Conservation (phyloP, 2,797 vertebrate genomes). For the Craterocephalus amniculus region DNA sequence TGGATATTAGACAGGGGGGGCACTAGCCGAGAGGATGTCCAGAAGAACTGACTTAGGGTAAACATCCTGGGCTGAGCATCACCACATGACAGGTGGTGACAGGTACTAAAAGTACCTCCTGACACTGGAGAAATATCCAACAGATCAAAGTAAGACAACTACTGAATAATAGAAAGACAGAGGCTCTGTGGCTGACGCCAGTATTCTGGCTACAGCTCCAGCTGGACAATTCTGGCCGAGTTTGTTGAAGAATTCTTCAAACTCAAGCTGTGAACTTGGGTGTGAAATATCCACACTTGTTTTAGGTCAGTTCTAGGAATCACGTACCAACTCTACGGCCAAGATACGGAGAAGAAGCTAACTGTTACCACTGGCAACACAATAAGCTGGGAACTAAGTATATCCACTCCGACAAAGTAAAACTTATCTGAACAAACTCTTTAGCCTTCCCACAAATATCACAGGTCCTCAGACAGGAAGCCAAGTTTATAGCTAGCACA, state of each 20-base stretch:
- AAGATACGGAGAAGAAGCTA: neutral
- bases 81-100: neutral
- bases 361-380: neutral
- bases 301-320: too few species aligned
- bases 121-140: neutral
- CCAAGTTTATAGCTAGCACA: too few species aligned
- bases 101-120: neutral
- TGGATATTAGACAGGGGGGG: too few species aligned
- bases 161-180: neutral
- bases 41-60: too few species aligned
- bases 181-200: neutral
- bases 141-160: neutral
- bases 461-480: too few species aligned
- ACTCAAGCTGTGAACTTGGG: neutral
- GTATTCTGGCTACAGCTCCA: neutral
- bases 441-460: too few species aligned
- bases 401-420: neutral
- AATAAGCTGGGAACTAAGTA: neutral
- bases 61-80: neutral
- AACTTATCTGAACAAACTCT: neutral
- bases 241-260: neutral
- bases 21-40: too few species aligned
- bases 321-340: neutral
- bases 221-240: too few species aligned
- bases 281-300: neutral